A percentile compares a stretch with the other conserved stretches of the same genome.
These are phyloP conservation scores for Pomacea canaliculata DNA, from an alignment of 2,888 invertebrate species.

Conservation along the genomic window DNA sequence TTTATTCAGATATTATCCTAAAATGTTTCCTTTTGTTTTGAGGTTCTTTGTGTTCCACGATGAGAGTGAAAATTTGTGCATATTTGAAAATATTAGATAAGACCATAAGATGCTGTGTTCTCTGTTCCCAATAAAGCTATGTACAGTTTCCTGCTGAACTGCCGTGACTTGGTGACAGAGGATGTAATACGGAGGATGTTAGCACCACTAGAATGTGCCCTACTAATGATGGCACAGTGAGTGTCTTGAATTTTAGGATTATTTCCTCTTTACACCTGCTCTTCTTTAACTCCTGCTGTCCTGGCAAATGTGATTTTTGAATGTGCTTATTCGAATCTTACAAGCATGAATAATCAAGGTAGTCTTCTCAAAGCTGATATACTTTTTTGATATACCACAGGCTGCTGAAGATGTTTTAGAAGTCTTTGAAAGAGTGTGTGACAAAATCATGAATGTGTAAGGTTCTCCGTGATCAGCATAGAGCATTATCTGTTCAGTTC, in stretches of 20 bases:
- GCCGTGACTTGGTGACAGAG: slow-evolving; percentile 87
- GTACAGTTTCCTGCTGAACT: slow-evolving; percentile 91
- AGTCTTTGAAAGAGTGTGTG: no score
- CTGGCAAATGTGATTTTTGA: background rate
- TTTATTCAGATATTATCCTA: background rate
- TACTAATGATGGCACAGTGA: slow-evolving; percentile 94
- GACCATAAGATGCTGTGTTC: no score
- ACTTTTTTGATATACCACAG: no score
- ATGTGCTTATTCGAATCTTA: background rate
- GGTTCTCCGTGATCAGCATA: no score
- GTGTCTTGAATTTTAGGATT: slow-evolving; percentile 51
- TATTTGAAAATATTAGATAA: no score
- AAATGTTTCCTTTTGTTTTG: background rate
- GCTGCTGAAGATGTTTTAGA: no score
- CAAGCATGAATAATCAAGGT: background rate
- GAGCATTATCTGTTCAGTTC: no score
- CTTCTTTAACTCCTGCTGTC: background rate
- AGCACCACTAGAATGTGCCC: slow-evolving; percentile 93
- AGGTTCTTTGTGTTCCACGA: background rate
- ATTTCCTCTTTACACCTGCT: background rate
- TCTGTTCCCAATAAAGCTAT: slow-evolving; percentile 76
- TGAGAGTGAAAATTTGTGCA: no score
- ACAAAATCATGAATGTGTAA: no score
- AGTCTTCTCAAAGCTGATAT: background rate
- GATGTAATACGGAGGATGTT: slow-evolving; percentile 90